phyloP scores from a whole-genome alignment of 2,888 invertebrate species.

The Mactromeris polynyma region DNA sequence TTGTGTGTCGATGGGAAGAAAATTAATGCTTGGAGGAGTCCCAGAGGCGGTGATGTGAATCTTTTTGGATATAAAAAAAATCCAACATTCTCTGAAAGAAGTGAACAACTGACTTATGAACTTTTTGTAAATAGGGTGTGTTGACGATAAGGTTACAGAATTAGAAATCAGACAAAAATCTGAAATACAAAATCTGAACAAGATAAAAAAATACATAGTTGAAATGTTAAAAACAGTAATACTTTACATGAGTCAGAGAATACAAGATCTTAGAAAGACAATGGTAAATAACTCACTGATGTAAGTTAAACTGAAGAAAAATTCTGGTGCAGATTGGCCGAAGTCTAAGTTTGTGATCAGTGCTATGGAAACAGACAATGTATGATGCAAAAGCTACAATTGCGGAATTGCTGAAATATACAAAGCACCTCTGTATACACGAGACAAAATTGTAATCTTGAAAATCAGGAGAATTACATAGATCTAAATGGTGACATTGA shows the following conservation, averaged over 20 bases:
- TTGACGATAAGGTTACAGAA: no score
- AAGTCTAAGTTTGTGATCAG: slow-evolving; percentile 10
- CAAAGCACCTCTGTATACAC: no score
- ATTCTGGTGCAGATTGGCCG: background rate
- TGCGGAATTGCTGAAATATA: background rate
- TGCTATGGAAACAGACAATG: background rate
- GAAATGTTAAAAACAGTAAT: no score
- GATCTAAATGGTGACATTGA: no score
- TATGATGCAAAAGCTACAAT: background rate
- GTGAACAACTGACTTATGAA: no score
- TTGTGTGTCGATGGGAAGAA: slow-evolving; percentile 20
- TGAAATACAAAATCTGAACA: no score
- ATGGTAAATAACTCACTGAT: background rate
- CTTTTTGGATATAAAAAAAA: background rate
- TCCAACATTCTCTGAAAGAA: no score
- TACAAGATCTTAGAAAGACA: background rate
- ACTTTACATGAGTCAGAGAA: background rate
- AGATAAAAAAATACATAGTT: no score
- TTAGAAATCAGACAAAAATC: no score
- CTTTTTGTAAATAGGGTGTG: no score
- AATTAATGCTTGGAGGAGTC: background rate
- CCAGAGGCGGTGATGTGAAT: background rate
- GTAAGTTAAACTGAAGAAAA: background rate
- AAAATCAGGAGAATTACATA: no score
- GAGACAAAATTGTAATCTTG: no score